These are phyloP conservation scores for Osmerus mordax DNA, from an alignment of 2,113 vertebrate species.

Conservation along the genomic window DNA sequence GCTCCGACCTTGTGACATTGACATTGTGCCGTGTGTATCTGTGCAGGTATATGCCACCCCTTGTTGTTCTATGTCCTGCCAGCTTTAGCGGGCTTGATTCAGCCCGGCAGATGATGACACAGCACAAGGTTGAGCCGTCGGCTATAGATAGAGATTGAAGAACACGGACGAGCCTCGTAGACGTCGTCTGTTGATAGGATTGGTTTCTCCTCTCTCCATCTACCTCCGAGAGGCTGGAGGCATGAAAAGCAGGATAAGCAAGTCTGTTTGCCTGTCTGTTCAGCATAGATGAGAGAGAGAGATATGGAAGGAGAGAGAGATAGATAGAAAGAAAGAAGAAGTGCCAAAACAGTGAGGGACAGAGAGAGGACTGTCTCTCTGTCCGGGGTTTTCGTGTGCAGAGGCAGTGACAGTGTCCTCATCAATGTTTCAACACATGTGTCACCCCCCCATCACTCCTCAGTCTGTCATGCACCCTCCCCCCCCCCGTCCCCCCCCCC, in stretches of 20 bases:
- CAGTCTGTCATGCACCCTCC: not conserved
- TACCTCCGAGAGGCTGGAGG: not conserved
- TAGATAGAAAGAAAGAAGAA: not conserved
- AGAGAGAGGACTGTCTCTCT: constrained; percentile 27
- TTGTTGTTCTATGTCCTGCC: too few relatives aligned
- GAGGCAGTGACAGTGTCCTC: not conserved
- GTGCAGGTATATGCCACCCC: too few relatives aligned
- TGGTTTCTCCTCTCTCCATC: not conserved
- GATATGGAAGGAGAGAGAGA: not conserved
- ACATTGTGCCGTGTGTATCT: too few relatives aligned
- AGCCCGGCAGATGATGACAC: too few relatives aligned
- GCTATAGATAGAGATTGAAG: not conserved
- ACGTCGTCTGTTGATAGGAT: too few relatives aligned
- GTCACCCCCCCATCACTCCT: constrained; percentile 8
- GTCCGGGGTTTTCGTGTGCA: constrained; percentile 7
- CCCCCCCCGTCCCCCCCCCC: not conserved
- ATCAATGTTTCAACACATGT: constrained; percentile 15
- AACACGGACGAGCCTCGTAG: not conserved
- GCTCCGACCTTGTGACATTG: not conserved
- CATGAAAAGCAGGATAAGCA: constrained; percentile 39
- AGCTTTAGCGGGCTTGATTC: too few relatives aligned
- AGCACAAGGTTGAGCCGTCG: too few relatives aligned
- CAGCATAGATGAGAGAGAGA: constrained; percentile 23
- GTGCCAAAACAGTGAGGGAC: not conserved
- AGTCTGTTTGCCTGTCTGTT: constrained; percentile 33